A percentile compares a stretch with the other conserved stretches of the same genome.
phyloP scores from a whole-genome alignment of 2,797 vertebrate species.

The Poeciliopsis presidionis region DNA sequence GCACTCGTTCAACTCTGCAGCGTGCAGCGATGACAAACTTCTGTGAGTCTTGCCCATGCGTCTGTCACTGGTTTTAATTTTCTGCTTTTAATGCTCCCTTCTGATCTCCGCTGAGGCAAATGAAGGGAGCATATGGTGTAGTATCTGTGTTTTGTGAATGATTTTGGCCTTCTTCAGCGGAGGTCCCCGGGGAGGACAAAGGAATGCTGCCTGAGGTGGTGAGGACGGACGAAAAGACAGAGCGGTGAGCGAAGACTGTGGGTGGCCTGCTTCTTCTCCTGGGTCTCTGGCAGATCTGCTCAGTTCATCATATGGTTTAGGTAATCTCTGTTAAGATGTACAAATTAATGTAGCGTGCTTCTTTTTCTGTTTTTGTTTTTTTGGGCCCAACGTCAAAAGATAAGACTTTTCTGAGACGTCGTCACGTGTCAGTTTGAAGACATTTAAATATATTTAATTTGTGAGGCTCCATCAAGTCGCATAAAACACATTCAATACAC shows the following conservation, averaged over 20 bases:
- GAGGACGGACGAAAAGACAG: conserved; percentile 47
- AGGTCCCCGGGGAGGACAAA: conserved; percentile 66
- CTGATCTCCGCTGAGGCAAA: conserved; percentile 60
- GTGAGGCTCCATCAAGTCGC: conserved; percentile 15
- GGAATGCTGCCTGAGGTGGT: conserved; percentile 77
- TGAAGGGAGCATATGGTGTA: conserved; percentile 70
- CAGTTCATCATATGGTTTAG: conserved; percentile 80
- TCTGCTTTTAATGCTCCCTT: conserved; percentile 54
- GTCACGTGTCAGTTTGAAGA: conserved; percentile 42
- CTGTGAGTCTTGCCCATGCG: conserved; percentile 63
- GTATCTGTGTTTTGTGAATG: conserved; percentile 70
- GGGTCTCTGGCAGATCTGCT: conserved; percentile 66
- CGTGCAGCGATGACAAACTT: conserved; percentile 62
- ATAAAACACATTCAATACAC: conserved; percentile 24
- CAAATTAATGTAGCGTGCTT: conserved; percentile 68
- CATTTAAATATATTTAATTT: conserved; percentile 52
- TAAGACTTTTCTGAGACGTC: conserved; percentile 50
- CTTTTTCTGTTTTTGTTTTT: conserved; percentile 14
- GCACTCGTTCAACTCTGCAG: conserved; percentile 60
- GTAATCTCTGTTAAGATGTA: conserved; percentile 66
- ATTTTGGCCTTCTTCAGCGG: conserved; percentile 64
- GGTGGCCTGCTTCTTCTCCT: conserved; percentile 73
- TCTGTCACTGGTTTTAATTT: conserved; percentile 42
- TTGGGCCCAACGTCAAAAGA: conserved; percentile 39
- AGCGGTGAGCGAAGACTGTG: conserved; percentile 58